Base-by-base conservation (phyloP, 2,888 invertebrate species). In the Theodoxus fluviatilis region DNA sequence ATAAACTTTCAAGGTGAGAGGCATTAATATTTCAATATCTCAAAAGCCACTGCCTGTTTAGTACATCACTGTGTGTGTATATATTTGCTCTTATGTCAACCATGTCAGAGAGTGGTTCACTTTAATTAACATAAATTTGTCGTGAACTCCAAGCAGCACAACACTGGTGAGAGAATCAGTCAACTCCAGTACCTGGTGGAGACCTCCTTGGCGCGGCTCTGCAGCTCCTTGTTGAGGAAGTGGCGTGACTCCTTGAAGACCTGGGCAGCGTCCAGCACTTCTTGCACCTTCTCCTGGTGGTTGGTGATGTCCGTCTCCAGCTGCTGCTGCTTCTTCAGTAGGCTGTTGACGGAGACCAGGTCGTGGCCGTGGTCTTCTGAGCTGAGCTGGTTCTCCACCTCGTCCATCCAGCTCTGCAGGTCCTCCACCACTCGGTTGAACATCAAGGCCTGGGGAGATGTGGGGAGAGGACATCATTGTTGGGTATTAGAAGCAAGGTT, bases 371-470 rank as follows among this genome's bases (percentile, higher is more conserved):
- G 92, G 84, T 94, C 93, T 78, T 91, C 92, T 0, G 92, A 92
- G 76, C 91, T 90, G 52, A 94, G 87, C 78, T 94, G 93, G 22
- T 90, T 89, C 87, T 95, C 95, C 0, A 93, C 90, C 71, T 96
- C 96, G 79, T 95, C 95, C 87, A 97, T 92, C 97, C 98, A 98
- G 18, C 91, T 90, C 80, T 94, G 94, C 84, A 98, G 93, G 88
- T 98, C 98, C 80, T 97, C 97, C 69, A 98, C 88, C 0, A 93
- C 94, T 6, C 97, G 91, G 76, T 93, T 92, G 86, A 95, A 96
- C 61, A 94, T 90, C 18, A 96, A 87, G 0, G 96, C 96, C 87
- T 95, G 67, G 18, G 52, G 18, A 59, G 6, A 69, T 63, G n/a
- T 43, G 4, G 35, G 33, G 22, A 37, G n/a, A n/a, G n/a, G n/a